A percentile compares a stretch with the other conserved stretches of the same genome.
Evolutionary conservation across 1,140 invertebrate species (phyloP).

Genomic region (Telenomus remus): DNA sequence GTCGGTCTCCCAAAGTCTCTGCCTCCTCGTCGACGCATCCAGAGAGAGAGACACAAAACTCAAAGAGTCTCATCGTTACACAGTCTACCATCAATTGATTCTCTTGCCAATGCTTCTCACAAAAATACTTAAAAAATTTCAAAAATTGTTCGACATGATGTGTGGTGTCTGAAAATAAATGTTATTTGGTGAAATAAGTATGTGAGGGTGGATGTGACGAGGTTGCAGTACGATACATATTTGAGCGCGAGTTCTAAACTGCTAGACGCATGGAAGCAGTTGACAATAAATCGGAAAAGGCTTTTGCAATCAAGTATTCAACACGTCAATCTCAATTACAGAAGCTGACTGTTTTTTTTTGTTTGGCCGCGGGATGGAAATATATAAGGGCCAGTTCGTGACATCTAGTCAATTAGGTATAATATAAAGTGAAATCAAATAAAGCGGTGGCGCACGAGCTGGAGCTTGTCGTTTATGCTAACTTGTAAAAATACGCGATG

Average conservation of each 20-base stretch:
- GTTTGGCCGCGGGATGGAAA: constrained; percentile 23
- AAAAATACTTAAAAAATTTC: too few relatives aligned
- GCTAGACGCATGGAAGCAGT: constrained; percentile 12
- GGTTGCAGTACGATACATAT: constrained; percentile 32
- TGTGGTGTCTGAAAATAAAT: too few relatives aligned
- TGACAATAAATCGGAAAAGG: constrained; percentile 53
- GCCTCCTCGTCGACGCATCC: constrained; percentile 65
- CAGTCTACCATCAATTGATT: constrained; percentile 39
- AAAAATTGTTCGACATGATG: too few relatives aligned
- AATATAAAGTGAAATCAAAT: constrained; percentile 31
- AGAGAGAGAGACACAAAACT: too few relatives aligned
- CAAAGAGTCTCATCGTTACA: constrained; percentile 47
- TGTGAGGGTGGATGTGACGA: constrained; percentile 32
- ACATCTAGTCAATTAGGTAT: constrained; percentile 41
- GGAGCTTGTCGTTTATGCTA: constrained; percentile 40
- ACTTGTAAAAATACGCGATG: constrained; percentile 52
- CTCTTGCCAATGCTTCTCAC: constrained; percentile 1
- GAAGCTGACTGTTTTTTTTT: constrained; percentile 17
- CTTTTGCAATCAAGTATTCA: constrained; percentile 45
- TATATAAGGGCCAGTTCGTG: constrained; percentile 33
- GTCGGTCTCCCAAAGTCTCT: constrained; percentile 73
- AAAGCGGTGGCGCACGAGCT: constrained; percentile 27
- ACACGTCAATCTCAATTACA: constrained; percentile 52
- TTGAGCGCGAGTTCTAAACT: constrained; percentile 12
- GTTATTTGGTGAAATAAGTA: too few relatives aligned